These are phyloP conservation scores for Pseudachorutes palmiensis DNA, from an alignment of 1,140 invertebrate genomes.

Conservation along the genomic window DNA sequence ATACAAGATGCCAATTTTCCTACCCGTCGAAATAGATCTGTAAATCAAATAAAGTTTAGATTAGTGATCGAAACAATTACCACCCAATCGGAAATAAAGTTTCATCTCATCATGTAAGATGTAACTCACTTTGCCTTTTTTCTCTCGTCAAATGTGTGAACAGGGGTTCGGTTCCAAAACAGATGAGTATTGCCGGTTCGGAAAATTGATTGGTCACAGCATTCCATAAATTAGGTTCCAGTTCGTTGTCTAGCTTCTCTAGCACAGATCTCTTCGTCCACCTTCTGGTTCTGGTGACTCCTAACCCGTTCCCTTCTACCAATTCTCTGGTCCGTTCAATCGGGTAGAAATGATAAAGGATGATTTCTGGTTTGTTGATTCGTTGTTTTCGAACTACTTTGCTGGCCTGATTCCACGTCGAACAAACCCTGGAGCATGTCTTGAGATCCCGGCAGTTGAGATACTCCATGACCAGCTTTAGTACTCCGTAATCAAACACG, in stretches of 20 bases:
- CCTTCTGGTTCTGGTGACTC: background rate
- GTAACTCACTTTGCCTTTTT: no score
- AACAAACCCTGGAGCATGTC: conserved; percentile 1
- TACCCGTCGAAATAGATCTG: background rate
- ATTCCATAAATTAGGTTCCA: background rate
- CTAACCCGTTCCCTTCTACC: background rate
- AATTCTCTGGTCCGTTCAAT: background rate
- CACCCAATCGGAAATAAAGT: no score
- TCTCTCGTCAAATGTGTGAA: background rate
- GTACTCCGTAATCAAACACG: background rate
- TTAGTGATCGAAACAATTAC: no score
- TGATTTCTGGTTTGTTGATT: background rate
- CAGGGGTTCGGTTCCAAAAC: background rate
- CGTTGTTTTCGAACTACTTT: background rate
- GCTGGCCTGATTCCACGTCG: background rate
- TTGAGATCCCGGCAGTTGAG: background rate
- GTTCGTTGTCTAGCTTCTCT: no score
- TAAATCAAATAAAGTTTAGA: no score
- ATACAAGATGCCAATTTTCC: conserved; percentile 8
- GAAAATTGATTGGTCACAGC: background rate
- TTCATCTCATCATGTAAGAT: no score
- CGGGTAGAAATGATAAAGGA: background rate
- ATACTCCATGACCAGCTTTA: background rate
- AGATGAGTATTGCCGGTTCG: background rate
- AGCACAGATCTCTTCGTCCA: no score